Base-by-base conservation (phyloP, 2,888 invertebrate species). In the Andrena fulva region DNA sequence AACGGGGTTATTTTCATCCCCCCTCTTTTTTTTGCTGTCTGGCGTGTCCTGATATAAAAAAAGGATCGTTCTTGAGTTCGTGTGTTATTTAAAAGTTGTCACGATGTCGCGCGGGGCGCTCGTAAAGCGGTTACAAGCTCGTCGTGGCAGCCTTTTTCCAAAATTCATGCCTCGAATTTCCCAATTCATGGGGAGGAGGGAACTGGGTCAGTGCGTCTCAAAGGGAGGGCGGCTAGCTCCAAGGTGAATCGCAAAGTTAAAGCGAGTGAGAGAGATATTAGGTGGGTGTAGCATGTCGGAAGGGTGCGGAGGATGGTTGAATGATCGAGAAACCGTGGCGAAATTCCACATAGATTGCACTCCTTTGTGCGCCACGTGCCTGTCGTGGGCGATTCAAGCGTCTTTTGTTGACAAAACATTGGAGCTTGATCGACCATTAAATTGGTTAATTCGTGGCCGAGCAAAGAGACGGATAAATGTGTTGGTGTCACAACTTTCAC, bases 201-300 rank as follows among this genome's bases (percentile, higher is more conserved):
- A 87, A 87, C 76, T 86, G 80, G 87, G 87, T 88, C 88, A 88
- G 77, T 60, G 78, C 71, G 70, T 84, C 76, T 86, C 87, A 84
- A 81, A 87, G 87, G 80, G 72, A 84, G 80, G 62, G 35, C 63
- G 76, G 63, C 69, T 62, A 64, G 72, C 77, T 72, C 82, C 70
- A 85, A 85, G 85, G 85, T 81, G 85, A 85, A 81, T 85, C 80
- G 80, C 56, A 60, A 75, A 72, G 85, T 77, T 85, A 77, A 78
- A 84, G 83, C 71, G 82, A 76, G 52, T 20, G 67, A 82, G 83
- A 48, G 73, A 69, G 67, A 71, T 60, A 52, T 73, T 59, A 68
- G 76, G 60, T 67, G 73, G 66, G 69, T 72, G 82, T 81, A 81
- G 72, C 71, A 75, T 75, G 50, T 64, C 71, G 79, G 75, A 71